A percentile compares a stretch with the other conserved stretches of the same genome.
Conservation (phyloP, 64 coral and sea anemone species). For the Actinia equina region DNA sequence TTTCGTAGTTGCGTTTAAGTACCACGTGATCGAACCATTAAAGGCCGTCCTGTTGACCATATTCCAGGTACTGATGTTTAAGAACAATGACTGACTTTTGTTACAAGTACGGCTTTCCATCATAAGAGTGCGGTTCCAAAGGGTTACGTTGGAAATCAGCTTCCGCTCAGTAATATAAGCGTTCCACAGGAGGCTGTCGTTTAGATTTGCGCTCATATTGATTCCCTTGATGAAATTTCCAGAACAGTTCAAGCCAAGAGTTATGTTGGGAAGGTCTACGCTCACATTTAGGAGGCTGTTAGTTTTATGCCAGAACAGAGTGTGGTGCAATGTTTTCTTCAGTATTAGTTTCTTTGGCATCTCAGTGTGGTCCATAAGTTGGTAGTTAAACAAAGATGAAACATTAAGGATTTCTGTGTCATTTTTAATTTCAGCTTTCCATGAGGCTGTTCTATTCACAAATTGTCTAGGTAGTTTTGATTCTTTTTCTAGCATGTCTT, state of each 20-base stretch:
- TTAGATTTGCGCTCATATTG: constrained; percentile 50
- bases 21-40: constrained; percentile 58
- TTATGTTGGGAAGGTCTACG: not conserved
- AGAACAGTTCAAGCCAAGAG: constrained; percentile 56
- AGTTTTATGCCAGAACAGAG: not conserved
- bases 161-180: constrained; percentile 42
- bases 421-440: constrained; percentile 46
- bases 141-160: constrained; percentile 54
- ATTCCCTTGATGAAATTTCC: constrained; percentile 57
- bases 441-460: constrained; percentile 50
- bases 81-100: constrained; percentile 32
- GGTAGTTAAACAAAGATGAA: constrained; percentile 46
- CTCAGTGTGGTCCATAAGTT: constrained; percentile 18
- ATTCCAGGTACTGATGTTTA: constrained; percentile 80
- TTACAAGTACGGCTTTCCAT: constrained; percentile 62
- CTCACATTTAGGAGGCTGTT: not conserved
- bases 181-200: constrained; percentile 58
- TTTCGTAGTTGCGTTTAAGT: constrained; percentile 49
- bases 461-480: constrained; percentile 34
- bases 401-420: constrained; percentile 51
- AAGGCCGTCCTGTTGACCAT: constrained; percentile 56
- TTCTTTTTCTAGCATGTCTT: constrained; percentile 30
- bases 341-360: not conserved
- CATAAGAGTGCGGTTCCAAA: constrained; percentile 72
- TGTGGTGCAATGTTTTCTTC: not conserved